phyloP scores from a whole-genome alignment of 2,113 vertebrate species.

The Nyctibius bracteatus region DNA sequence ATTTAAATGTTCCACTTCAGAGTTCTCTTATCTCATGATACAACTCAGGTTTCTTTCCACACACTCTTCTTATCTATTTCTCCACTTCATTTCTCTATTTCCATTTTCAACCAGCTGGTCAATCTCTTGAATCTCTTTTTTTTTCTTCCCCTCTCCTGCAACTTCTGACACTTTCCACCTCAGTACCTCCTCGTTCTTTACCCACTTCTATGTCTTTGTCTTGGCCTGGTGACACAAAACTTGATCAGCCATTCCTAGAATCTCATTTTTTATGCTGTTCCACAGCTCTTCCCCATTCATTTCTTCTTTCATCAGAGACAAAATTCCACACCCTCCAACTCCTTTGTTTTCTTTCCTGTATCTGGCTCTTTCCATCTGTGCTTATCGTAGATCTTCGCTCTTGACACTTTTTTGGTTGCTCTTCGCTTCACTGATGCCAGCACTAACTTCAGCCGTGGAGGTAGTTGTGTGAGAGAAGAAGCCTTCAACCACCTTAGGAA shows the following conservation, averaged over 20 bases:
- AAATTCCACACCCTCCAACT: not conserved
- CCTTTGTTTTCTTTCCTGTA: constrained; percentile 13
- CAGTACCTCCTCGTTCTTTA: not conserved
- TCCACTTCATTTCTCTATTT: too few species aligned
- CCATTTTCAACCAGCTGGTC: not conserved
- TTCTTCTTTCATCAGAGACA: not conserved
- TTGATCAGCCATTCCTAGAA: not conserved
- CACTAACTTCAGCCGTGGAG: not conserved
- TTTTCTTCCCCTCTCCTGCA: accelerated
- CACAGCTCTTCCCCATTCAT: constrained; percentile 24
- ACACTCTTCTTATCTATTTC: not conserved
- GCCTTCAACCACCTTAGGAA: not conserved
- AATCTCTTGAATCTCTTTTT: not conserved
- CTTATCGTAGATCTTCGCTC: constrained; percentile 45
- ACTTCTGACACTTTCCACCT: not conserved
- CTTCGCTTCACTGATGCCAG: not conserved
- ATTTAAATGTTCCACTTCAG: not conserved
- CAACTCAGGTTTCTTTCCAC: not conserved
- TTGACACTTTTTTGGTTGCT: constrained; percentile 58
- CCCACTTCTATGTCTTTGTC: not conserved
- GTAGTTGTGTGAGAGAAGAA: constrained; percentile 5
- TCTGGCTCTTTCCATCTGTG: constrained; percentile 57
- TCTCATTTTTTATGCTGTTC: constrained; percentile 46
- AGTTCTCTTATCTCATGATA: accelerated
- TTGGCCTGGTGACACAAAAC: not conserved